Conservation (phyloP, 2,113 vertebrate genomes). For the Fregata magnificens region DNA sequence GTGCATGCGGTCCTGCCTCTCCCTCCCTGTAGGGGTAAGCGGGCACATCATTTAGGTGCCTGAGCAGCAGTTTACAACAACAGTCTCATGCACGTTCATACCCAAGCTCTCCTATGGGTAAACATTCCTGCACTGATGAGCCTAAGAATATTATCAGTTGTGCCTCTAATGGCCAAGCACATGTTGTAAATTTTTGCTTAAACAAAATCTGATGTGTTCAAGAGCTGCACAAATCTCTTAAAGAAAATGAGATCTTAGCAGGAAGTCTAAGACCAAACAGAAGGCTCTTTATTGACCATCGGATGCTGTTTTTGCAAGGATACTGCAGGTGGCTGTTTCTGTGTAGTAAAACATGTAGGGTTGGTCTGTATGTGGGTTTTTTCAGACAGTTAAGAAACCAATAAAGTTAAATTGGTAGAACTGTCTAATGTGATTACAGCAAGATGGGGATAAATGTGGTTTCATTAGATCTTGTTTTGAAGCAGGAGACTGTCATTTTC, state of each 20-base stretch:
- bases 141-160: accelerated
- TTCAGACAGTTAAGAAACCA: background rate
- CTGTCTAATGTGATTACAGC: slow-evolving; percentile 42
- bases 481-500: background rate
- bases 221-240: background rate
- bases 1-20: accelerated
- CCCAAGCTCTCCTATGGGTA: background rate
- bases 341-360: background rate
- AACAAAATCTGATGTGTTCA: background rate
- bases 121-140: accelerated
- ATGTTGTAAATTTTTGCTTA: background rate
- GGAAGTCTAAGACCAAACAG: background rate
- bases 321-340: slow-evolving; percentile 26
- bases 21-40: background rate
- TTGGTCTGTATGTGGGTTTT: background rate
- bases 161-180: background rate
- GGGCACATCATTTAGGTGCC: background rate
- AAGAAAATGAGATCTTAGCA: slow-evolving; percentile 31
- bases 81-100: accelerated
- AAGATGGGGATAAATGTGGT: slow-evolving; percentile 28
- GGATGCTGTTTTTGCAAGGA: background rate
- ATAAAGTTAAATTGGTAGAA: slow-evolving; percentile 40
- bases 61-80: background rate
- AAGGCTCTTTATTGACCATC: background rate
- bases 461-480: slow-evolving; percentile 37